Conservation (phyloP, 2,113 vertebrate species). For the Lucifuga dentata region DNA sequence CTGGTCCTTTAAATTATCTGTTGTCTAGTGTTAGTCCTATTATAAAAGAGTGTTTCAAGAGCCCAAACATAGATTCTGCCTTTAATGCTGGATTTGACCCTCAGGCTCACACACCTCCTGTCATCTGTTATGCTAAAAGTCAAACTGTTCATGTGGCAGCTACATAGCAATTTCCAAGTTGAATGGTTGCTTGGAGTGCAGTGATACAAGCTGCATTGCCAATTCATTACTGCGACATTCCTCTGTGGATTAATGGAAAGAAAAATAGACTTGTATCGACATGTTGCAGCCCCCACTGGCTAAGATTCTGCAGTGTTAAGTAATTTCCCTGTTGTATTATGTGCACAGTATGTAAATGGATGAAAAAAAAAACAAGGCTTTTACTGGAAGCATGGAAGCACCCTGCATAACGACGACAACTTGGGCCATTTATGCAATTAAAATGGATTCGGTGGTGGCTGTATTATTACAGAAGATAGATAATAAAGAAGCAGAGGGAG, state of each 20-base stretch:
- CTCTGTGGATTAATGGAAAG: conserved; percentile 49
- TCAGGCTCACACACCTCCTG: conserved; percentile 7
- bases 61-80: too few relatives aligned
- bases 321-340: conserved; percentile 41
- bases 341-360: conserved; percentile 15
- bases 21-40: too few relatives aligned
- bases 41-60: too few relatives aligned
- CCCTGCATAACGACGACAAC: conserved; percentile 23
- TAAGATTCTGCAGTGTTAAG: conserved; percentile 25
- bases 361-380: conserved; percentile 29
- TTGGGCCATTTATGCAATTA: conserved; percentile 38
- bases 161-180: conserved; percentile 20
- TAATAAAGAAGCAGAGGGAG: conserved; percentile 28
- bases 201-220: conserved; percentile 27
- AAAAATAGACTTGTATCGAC: conserved; percentile 23
- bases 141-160: conserved; percentile 25
- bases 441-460: conserved; percentile 41
- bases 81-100: conserved; percentile 4
- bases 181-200: conserved; percentile 15
- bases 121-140: too few relatives aligned
- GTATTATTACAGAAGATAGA: conserved; percentile 46
- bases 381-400: conserved; percentile 21
- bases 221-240: conserved; percentile 38
- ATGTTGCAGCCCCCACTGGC: conserved; percentile 11
- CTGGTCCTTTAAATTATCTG: too few relatives aligned